Base-by-base conservation (phyloP, 2,888 invertebrate genomes). In the Ctena decussata region DNA sequence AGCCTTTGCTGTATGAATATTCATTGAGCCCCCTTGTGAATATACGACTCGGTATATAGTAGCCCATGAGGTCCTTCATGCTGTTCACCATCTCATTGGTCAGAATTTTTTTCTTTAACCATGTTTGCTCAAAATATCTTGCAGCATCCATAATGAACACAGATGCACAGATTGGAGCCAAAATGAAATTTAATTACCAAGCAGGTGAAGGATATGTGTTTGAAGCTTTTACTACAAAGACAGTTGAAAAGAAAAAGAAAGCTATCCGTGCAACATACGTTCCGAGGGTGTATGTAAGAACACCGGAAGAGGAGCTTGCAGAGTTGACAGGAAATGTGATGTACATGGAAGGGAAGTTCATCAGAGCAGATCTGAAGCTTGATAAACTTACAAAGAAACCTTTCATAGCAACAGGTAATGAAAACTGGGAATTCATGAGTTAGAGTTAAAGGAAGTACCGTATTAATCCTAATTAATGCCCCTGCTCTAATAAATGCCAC, bases 91-190 rank as follows among this genome's bases (percentile, higher is more conserved):
- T n/a, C n/a, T n/a, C n/a, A n/a, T n/a, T n/a, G n/a, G n/a, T n/a
- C n/a, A n/a, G n/a, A n/a, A n/a, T n/a, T n/a, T n/a, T n/a, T n/a
- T n/a, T n/a, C n/a, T n/a, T n/a, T n/a, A n/a, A n/a, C n/a, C n/a
- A n/a, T n/a, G n/a, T n/a, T n/a, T n/a, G n/a, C n/a, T n/a, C n/a
- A n/a, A n/a, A n/a, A n/a, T n/a, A n/a, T n/a, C 70, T 84, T 86
- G 6, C 83, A 93, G 93, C 84, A 37, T 78, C 90, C 21, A 74
- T 91, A 30, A 82, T 89, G 39, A 91, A 92, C 86, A 90, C 89
- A 11, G 78, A 89, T 49, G 82, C 74, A 3, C 80, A 85, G 73
- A 82, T 90, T 79, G 91, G 92, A 35, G 70, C 85, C 0, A 81
- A 82, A 21, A 85, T 79, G 5, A 89, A 84, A 30, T 71, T 92